Percentiles rank a stretch among this genome's conserved stretches.
phyloP scores from a whole-genome alignment of 2,113 vertebrate genomes.

The Tragelaphus imberbis region DNA sequence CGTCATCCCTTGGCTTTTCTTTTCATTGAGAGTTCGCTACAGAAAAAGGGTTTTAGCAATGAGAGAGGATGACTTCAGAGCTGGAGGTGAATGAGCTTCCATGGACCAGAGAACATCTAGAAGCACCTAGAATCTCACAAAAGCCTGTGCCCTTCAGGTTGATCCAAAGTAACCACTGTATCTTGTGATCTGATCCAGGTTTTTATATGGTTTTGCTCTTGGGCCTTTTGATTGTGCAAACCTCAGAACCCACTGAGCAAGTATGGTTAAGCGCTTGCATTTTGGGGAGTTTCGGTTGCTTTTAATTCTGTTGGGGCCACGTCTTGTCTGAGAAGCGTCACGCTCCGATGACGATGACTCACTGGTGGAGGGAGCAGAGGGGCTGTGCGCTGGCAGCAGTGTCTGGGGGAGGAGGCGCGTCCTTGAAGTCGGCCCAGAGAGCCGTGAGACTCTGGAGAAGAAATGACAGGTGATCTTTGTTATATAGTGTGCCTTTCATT shows the following conservation, averaged over 20 bases:
- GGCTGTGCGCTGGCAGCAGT: neutral
- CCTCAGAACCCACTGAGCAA: neutral
- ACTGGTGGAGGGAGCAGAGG: neutral
- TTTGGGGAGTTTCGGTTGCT: neutral
- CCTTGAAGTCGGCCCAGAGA: neutral
- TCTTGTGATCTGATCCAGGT: neutral
- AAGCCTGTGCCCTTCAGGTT: neutral
- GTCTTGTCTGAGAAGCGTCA: neutral
- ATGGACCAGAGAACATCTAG: neutral
- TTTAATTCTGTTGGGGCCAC: neutral
- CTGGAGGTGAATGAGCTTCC: neutral
- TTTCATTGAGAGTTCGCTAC: neutral
- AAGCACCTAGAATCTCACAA: neutral
- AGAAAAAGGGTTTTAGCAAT: neutral
- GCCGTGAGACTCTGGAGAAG: neutral
- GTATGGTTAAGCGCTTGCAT: neutral
- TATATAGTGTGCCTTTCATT: neutral
- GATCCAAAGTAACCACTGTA: neutral
- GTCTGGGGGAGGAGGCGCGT: neutral
- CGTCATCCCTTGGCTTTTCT: neutral
- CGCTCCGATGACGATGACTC: neutral
- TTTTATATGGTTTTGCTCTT: neutral
- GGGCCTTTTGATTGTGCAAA: neutral
- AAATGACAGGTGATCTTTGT: neutral
- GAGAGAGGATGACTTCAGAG: neutral